phyloP scores from a whole-genome alignment of 1,140 invertebrate genomes.

The Mylabris phalerata region DNA sequence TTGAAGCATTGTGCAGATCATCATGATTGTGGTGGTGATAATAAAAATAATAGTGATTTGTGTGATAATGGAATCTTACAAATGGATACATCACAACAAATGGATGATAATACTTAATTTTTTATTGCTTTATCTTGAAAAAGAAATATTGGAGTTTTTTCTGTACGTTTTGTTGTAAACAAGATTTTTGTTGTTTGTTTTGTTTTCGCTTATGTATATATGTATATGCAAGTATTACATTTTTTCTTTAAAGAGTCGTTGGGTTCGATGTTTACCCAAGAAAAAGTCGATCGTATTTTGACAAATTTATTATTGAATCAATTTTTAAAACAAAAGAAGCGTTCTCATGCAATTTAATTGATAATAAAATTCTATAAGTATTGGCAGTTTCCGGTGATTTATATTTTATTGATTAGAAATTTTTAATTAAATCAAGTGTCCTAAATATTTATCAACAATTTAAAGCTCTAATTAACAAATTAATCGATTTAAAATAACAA shows the following conservation, averaged over 20 bases:
- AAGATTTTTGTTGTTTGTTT: slow-evolving; percentile 4
- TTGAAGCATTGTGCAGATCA: slow-evolving; percentile 8
- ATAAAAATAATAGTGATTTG: background rate
- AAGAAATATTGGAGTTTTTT: background rate
- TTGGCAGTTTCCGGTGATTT: slow-evolving; percentile 10
- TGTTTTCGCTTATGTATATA: slow-evolving; percentile 16
- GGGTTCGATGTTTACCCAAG: background rate
- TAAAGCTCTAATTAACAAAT: background rate
- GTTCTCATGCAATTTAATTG: background rate
- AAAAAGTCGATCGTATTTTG: background rate
- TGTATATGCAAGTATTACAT: slow-evolving; percentile 17
- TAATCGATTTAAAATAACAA: background rate
- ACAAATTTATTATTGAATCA: background rate
- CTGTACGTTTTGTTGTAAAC: slow-evolving; percentile 17
- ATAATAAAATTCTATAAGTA: slow-evolving; percentile 12
- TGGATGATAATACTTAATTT: slow-evolving; percentile 19
- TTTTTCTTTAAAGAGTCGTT: slow-evolving; percentile 9
- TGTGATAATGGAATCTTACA: background rate
- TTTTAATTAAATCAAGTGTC: too few species aligned
- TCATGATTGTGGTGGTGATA: background rate
- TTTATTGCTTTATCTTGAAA: background rate
- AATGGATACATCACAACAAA: too few species aligned
- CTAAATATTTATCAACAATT: background rate
- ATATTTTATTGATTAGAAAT: too few species aligned
- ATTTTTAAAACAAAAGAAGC: background rate